These are phyloP conservation scores for Hirtodrosophila duncani DNA, from an alignment of 2,888 invertebrate genomes.

Conservation along the genomic window DNA sequence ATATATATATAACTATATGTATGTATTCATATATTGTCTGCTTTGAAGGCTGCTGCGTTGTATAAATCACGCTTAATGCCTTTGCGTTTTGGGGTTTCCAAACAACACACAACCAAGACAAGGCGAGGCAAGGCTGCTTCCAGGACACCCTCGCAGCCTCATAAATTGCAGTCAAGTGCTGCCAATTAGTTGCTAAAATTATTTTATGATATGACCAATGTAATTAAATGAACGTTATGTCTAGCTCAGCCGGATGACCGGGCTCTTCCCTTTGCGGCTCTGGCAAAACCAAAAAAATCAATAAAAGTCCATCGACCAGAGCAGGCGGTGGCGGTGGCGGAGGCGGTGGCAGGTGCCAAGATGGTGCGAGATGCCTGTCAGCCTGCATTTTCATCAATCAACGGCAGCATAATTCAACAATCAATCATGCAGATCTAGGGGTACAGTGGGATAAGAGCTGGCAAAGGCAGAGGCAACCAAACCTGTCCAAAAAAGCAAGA, in stretches of 20 bases:
- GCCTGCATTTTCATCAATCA: constrained; percentile 57
- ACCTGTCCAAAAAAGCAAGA: constrained; percentile 30
- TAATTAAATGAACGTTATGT: constrained; percentile 57
- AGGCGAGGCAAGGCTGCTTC: constrained; percentile 3
- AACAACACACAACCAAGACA: background rate
- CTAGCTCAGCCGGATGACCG: background rate
- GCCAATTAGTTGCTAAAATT: constrained; percentile 68
- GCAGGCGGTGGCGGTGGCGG: background rate
- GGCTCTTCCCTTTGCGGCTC: background rate
- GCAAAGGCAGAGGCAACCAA: constrained; percentile 9
- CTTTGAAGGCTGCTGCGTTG: constrained; percentile 12
- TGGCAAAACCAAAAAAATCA: too few relatives aligned
- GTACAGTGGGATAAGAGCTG: background rate
- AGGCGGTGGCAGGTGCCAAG: too few relatives aligned
- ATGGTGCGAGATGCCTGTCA: background rate
- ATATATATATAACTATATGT: background rate
- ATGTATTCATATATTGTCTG: background rate
- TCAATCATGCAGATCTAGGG: constrained; percentile 43
- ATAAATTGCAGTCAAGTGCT: constrained; percentile 71
- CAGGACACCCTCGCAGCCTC: constrained; percentile 15
- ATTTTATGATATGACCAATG: constrained; percentile 64
- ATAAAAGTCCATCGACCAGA: constrained; percentile 7
- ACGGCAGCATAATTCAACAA: constrained; percentile 36
- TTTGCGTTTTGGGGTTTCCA: constrained; percentile 8
- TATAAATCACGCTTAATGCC: constrained; percentile 63